A percentile compares a stretch with the other conserved stretches of the same genome.
phyloP scores from a whole-genome alignment of 1,140 invertebrate genomes.

The Trichogramma pretiosum region DNA sequence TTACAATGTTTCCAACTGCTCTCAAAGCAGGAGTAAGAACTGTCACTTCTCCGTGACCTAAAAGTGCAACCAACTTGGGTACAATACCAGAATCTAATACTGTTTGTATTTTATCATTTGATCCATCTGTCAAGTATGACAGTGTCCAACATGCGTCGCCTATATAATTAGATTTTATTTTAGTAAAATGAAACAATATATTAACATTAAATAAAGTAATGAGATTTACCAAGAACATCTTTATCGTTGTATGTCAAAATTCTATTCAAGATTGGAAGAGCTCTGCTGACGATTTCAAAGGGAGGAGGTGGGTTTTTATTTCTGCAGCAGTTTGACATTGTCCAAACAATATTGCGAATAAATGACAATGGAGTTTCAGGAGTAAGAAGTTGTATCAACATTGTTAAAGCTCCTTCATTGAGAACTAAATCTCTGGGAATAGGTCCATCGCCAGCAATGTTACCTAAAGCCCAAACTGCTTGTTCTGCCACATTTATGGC shows the following conservation, averaged over 20 bases:
- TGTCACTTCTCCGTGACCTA: constrained; percentile 61
- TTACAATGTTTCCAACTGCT: constrained; percentile 80
- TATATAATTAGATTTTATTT: constrained; percentile 30
- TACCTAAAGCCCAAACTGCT: constrained; percentile 95
- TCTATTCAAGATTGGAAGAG: constrained; percentile 70
- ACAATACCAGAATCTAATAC: constrained; percentile 68
- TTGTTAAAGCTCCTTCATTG: constrained; percentile 51
- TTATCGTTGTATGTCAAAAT: constrained; percentile 67
- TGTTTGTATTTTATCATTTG: constrained; percentile 85
- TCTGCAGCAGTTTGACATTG: constrained; percentile 85
- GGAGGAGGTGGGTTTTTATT: constrained; percentile 82
- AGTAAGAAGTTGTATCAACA: constrained; percentile 58
- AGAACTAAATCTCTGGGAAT: constrained; percentile 68
- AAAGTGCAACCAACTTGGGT: constrained; percentile 63
- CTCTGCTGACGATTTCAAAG: constrained; percentile 66
- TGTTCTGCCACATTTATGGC: constrained; percentile 84
- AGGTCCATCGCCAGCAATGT: constrained; percentile 89
- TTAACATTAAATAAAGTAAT: not conserved
- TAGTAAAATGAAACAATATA: constrained; percentile 8
- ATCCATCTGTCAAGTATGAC: constrained; percentile 90
- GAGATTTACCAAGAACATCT: constrained; percentile 58
- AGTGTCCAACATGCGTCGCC: constrained; percentile 95
- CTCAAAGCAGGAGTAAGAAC: constrained; percentile 86
- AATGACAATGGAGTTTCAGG: constrained; percentile 44
- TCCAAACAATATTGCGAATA: constrained; percentile 68